Conservation (phyloP, 2,113 vertebrate genomes). For the Acinonyx jubatus region DNA sequence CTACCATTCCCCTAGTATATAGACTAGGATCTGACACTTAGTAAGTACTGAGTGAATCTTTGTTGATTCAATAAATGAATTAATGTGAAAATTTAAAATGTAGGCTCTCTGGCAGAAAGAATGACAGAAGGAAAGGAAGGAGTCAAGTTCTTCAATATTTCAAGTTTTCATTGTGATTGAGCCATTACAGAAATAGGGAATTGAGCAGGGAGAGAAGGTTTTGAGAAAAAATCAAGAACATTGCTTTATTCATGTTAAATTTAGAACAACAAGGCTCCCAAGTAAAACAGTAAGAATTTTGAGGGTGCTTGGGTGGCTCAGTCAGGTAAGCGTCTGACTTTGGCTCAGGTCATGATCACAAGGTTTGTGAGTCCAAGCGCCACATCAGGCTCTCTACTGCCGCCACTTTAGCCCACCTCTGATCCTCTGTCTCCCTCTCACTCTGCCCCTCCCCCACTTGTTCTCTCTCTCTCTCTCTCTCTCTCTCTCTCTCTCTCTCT, state of each 20-base stretch:
- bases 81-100: background rate
- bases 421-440: no score
- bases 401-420: no score
- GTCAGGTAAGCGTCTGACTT: no score
- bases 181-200: background rate
- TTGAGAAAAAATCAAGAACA: background rate
- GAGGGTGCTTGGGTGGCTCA: background rate
- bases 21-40: background rate
- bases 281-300: background rate
- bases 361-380: no score
- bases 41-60: background rate
- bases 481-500: no score
- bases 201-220: background rate
- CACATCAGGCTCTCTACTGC: no score
- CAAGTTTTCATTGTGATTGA: background rate
- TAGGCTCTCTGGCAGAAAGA: background rate
- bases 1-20: background rate
- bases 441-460: no score
- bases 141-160: background rate
- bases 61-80: background rate
- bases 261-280: background rate
- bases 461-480: no score
- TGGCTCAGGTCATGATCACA: no score
- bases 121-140: background rate
- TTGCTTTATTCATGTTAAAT: background rate